Evolutionary conservation across 2,113 vertebrate genomes (phyloP), one percentile per base, ranked within the genome.

Genomic region (Serilophus lunatus): DNA sequence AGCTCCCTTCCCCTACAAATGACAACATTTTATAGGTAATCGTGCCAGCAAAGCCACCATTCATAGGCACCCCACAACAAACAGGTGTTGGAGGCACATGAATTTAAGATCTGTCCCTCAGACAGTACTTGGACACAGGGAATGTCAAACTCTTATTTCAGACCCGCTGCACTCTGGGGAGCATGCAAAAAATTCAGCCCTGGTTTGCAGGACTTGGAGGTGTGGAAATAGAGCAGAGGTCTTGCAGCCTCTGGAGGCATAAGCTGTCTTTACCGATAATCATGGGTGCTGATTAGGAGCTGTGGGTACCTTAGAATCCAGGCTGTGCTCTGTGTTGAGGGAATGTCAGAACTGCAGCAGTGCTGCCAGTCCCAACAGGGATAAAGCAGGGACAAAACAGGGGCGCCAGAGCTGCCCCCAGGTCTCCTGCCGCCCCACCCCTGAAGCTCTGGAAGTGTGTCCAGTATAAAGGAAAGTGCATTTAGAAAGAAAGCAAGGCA

Each of bases 381-480:
- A 35, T 15, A 18, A 53, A 42, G 33, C 2, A 9, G 6, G 35
- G 20, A 26, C 22, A 19, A 53, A 40, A 25, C 2, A 10, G 6
- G 33, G 20, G 24, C 18, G 17, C 25, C 2, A 0, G 14, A 0
- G 0, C 36, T 49, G 69, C 38, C 70, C 45, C n/a, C 33, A 3
- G 25, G 13, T 45, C 15, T 80, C 28, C n/a, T 50, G 18, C 23
- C 2, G 3, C 8, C 2, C 18, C 18, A 19, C 36, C 33, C 8
- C 13, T 1, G 1, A 1, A 0, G 12, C 15, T 23, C 25, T 70
- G 29, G 18, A 38, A 50, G 3, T 7, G 6, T 1, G 0, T 31
- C 65, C 66, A 51, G n/a, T 3, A 2, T 6, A 17, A 9, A 13
- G 12, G 28, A 64, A 79, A 83, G 61, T 3, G 6, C 10, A 19